Evolutionary conservation across 2,797 vertebrate genomes (phyloP), one percentile per base, ranked within the genome.

Genomic region (Phrynocephalus guinanensis): DNA sequence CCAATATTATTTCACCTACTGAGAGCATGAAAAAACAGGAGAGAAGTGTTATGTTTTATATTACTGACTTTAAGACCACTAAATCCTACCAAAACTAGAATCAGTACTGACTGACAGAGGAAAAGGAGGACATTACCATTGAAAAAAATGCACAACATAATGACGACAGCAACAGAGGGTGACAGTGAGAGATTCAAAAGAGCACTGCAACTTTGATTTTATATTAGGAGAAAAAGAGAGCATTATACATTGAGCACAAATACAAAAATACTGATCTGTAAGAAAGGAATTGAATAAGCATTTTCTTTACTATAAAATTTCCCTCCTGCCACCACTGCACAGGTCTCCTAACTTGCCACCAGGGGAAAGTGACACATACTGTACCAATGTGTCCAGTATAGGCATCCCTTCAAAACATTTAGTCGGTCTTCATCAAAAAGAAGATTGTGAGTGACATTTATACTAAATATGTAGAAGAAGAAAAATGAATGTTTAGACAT

Each of bases 301-400:
- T 24, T 86, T 66, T 50, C 75, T 81, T 75, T 73, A 52, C 4
- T 13, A 9, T 13, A 83, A 79, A 70, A 63, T 48, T 8, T 30
- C 16, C 5, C 3, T 68, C 77, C 18, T 72, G 81, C 83, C 71
- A 33, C 85, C 90, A 18, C 87, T 88, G 93, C 78, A 86, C 91
- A 85, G 24, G 92, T 94, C 90, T 88, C 88, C 73, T 13, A 38
- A 92, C 70, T 86, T 79, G 93, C 68, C 89, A 83, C 91, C 18
- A 94, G 93, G 90, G 72, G 91, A 91, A 68, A 16, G 20, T 18
- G 26, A 52, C 2, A n/a, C n/a, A 48, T 16, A 44, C 38, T 44
- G 38, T 44, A n/a, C 10, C 91, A 68, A 1, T 76, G 5, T 66
- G 15, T 52, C 84, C 87, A 24, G 91, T 52, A 50, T 71, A 33